Evolutionary conservation across 2,113 vertebrate genomes (phyloP).

Genomic region (Tapirus terrestris): DNA sequence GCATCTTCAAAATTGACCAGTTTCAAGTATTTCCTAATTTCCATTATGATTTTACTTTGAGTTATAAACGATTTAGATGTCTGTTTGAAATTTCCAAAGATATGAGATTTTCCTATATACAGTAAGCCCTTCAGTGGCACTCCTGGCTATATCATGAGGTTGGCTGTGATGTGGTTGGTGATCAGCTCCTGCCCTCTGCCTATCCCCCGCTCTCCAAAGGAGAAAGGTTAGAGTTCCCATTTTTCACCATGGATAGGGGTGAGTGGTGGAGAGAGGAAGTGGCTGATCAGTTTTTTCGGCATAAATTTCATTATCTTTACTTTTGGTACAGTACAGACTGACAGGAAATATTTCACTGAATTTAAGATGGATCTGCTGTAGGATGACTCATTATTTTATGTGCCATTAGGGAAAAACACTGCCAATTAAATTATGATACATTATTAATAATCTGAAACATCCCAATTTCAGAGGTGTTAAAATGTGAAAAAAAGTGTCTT

Average conservation of each 20-base stretch:
- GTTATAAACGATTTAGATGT: neutral
- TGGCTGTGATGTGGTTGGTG: neutral
- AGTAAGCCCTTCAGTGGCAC: neutral
- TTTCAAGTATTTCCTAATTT: slow-evolving; percentile 41
- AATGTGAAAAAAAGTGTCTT: neutral
- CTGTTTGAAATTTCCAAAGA: slow-evolving; percentile 18
- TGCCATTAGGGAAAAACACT: neutral
- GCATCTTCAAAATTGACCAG: neutral
- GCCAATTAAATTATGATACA: neutral
- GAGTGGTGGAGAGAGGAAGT: neutral
- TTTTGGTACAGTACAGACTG: neutral
- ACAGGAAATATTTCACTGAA: neutral
- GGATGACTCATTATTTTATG: neutral
- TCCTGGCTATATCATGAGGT: neutral
- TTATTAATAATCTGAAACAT: neutral
- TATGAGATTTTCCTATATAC: neutral
- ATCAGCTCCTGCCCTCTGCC: neutral
- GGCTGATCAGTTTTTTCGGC: neutral
- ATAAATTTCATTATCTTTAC: slow-evolving; percentile 20
- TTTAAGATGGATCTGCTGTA: neutral
- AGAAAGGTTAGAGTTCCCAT: neutral
- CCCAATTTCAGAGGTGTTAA: slow-evolving; percentile 23
- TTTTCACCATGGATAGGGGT: neutral
- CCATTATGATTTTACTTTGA: neutral
- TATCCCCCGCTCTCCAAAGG: neutral